phyloP scores from a whole-genome alignment of 1,140 invertebrate genomes.

The Drosophila burlai region DNA sequence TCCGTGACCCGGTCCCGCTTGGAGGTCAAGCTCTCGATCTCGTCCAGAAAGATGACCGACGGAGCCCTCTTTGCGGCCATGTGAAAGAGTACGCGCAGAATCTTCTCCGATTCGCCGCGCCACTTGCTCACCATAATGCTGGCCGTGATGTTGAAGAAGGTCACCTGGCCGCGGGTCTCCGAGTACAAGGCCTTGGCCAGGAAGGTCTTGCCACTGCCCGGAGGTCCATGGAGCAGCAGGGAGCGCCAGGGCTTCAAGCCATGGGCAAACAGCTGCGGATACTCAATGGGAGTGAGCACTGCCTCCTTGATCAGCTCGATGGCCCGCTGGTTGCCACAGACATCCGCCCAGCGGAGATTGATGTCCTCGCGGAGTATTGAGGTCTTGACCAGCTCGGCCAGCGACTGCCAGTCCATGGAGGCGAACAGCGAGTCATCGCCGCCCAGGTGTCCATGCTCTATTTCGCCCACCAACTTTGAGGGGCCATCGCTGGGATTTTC shows the following conservation, averaged over 20 bases:
- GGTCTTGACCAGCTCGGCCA: constrained; percentile 73
- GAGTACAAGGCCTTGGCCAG: constrained; percentile 95
- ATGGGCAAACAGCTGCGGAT: constrained; percentile 93
- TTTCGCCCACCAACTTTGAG: constrained; percentile 50
- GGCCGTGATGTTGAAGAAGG: constrained; percentile 96
- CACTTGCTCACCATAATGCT: constrained; percentile 96
- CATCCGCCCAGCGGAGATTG: constrained; percentile 87
- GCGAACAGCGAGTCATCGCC: constrained; percentile 59
- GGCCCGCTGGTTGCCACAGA: constrained; percentile 92
- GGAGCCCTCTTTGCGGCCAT: constrained; percentile 96
- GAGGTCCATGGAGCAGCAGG: constrained; percentile 94
- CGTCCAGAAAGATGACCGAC: constrained; percentile 98
- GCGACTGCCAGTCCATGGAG: constrained; percentile 70
- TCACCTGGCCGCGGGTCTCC: constrained; percentile 90
- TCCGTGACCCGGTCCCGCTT: constrained; percentile 90
- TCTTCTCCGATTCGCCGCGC: constrained; percentile 97
- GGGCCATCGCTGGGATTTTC: not conserved
- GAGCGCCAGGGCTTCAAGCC: constrained; percentile 94
- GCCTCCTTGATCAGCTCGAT: constrained; percentile 95
- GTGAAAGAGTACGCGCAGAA: constrained; percentile 93
- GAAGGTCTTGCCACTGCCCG: constrained; percentile 94
- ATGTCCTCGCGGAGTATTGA: constrained; percentile 66
- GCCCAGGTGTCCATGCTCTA: constrained; percentile 64
- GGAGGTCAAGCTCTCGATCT: constrained; percentile 95
- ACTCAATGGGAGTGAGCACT: constrained; percentile 93